phyloP scores from a whole-genome alignment of 1,140 invertebrate genomes.

The Cydia pomonella region DNA sequence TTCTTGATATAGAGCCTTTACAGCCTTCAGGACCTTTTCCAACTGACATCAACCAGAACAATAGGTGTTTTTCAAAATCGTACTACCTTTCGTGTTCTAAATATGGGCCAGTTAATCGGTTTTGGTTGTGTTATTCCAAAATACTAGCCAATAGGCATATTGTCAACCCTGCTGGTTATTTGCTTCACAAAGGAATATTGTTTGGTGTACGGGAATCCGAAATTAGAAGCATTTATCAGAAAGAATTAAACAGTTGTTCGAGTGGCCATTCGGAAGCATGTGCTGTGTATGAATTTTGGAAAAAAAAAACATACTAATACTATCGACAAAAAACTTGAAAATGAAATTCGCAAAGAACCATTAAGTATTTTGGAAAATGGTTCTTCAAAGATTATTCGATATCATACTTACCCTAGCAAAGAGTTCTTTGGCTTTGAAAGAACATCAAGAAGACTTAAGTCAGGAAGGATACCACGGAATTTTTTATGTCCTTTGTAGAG shows the following conservation, averaged over 20 bases:
- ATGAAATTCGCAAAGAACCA: slow-evolving; percentile 46
- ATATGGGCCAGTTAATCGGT: slow-evolving; percentile 40
- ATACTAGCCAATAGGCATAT: slow-evolving; percentile 39
- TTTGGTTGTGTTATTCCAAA: slow-evolving; percentile 41
- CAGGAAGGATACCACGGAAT: slow-evolving; percentile 36
- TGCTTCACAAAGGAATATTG: slow-evolving; percentile 36
- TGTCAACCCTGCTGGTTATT: slow-evolving; percentile 41
- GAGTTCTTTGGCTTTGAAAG: slow-evolving; percentile 36
- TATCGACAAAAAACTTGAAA: slow-evolving; percentile 48
- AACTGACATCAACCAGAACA: background rate
- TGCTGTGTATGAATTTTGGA: slow-evolving; percentile 46
- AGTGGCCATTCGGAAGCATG: slow-evolving; percentile 47
- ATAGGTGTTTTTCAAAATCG: slow-evolving; percentile 1
- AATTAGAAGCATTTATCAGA: slow-evolving; percentile 38
- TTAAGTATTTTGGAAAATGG: slow-evolving; percentile 38
- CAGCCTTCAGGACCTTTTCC: slow-evolving; percentile 2
- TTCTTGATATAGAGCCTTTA: background rate
- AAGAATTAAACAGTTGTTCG: slow-evolving; percentile 37
- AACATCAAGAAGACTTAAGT: slow-evolving; percentile 36
- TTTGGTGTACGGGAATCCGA: slow-evolving; percentile 37
- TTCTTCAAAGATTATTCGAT: slow-evolving; percentile 38
- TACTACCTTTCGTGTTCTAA: slow-evolving; percentile 26
- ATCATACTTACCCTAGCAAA: too few species aligned
- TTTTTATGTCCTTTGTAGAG: too few species aligned
- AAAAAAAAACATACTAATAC: slow-evolving; percentile 40